Base-by-base conservation (phyloP, 2,888 invertebrate genomes). In the Tenthredo distinguenda region DNA sequence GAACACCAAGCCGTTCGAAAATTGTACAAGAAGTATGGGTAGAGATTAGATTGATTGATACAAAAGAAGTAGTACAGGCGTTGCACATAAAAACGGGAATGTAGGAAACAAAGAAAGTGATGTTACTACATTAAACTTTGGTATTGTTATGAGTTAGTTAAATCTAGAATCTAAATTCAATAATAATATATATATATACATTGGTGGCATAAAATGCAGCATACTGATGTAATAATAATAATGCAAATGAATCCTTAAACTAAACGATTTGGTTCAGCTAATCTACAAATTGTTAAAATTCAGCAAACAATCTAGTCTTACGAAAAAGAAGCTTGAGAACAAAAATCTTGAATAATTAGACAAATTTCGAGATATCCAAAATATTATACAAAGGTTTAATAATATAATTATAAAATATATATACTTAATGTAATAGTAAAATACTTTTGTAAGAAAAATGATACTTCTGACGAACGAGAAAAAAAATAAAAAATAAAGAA, bases 61-160 rank as follows among this genome's bases (percentile, higher is more conserved):
- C 89, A 88, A n/a, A 47, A 86, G 86, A 87, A 68, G 86, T 77
- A 84, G 86, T 77, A 84, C 76, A 74, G 50, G 40, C 37, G 84
- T 86, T 79, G 83, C 87, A 65, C 79, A 85, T 87, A 55, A 55
- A n/a, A 86, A 85, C 85, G 88, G 87, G 87, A 87, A 88, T 86
- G 87, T 86, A 88, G 87, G 85, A 86, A 87, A 88, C 85, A 86
- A 87, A 85, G 88, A 87, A 87, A 89, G 88, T 86, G 88, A 87
- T 91, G 91, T 92, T 90, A 91, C 91, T 91, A 91, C 89, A 90
- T 91, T 92, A 92, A 93, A 92, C 93, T 93, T 93, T 93, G 93
- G 93, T 93, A 93, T 93, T 92, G 90, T 91, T 90, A 91, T 92
- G 90, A 89, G 90, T 91, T 90, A 89, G 89, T 89, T 88, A 90